Evolutionary conservation across 2,113 vertebrate genomes (phyloP), one percentile per base, ranked within the genome.

Genomic region (Microtus richardsoni): DNA sequence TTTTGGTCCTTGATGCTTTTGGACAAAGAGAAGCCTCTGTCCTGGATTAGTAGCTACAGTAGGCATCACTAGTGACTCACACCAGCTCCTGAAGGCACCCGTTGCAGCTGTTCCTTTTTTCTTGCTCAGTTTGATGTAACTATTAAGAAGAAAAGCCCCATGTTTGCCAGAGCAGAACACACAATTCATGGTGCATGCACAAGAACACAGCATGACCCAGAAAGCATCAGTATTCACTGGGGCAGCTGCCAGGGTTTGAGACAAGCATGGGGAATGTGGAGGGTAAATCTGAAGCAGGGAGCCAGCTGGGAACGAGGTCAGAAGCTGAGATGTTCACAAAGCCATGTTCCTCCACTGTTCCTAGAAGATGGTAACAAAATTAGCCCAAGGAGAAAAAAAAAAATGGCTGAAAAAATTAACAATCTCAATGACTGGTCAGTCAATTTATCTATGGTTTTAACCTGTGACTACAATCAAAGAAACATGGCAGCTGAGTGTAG

Each of bases 1-100:
- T 66, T 91, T 89, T 68, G 73, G 39, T 22, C 12, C 39, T 88
- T 73, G 26, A 93, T 62, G 28, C 68, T 58, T 47, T 73, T 41
- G 33, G 73, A 30, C 49, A 84, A 92, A 94, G 71, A 93, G 58
- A 87, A 83, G 62, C 73, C 66, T 95, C 41, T 93, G 52, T 82
- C 91, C 71, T 91, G 71, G 17, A 39, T 54, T 79, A 22, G 26
- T n/a, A 58, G 12, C 54, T 77, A 22, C 1, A 74, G 17, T 3
- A 13, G 44, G 5, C 60, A 82, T 47, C 44, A 49, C 84, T 39
- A 75, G 0, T 11, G 60, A 75, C 33, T 78, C 24, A 41, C 28
- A 21, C 13, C 58, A 87, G 44, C 26, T n/a, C 13, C 44, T 49
- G 21, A 49, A 77, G 73, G 84, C 30, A n/a, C 26, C 60, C 24